phyloP scores from a whole-genome alignment of 2,113 vertebrate species.

The Tachycineta bicolor region DNA sequence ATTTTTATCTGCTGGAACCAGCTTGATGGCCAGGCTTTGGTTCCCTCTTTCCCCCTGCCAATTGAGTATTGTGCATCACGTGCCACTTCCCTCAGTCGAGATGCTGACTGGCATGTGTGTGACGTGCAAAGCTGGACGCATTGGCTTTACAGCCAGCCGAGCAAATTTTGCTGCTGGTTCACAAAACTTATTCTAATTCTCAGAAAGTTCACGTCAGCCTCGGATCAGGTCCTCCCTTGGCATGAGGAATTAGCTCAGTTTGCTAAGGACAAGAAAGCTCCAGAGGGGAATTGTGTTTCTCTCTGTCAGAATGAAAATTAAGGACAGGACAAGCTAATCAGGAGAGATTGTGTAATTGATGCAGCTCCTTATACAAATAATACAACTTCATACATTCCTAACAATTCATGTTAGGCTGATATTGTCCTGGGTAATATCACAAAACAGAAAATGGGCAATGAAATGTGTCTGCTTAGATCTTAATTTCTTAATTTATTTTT shows the following conservation, averaged over 20 bases:
- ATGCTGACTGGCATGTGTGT: neutral
- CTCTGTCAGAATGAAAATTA: conserved; percentile 5
- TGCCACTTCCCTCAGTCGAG: neutral
- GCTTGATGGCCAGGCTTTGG: neutral
- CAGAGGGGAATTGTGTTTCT: neutral
- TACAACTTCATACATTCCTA: neutral
- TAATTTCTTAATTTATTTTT: neutral
- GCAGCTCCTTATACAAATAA: neutral
- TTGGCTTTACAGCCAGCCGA: neutral
- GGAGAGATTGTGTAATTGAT: neutral
- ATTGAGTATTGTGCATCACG: neutral
- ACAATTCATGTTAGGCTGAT: neutral
- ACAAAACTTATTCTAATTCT: neutral
- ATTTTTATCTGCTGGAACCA: neutral
- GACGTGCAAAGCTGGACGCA: neutral
- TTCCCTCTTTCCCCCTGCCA: rapidly evolving
- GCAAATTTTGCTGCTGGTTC: neutral
- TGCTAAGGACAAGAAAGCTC: neutral
- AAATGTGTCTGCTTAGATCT: neutral
- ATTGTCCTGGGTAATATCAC: neutral
- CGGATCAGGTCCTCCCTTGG: neutral
- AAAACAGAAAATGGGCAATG: neutral
- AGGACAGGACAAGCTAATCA: neutral
- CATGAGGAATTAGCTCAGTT: neutral
- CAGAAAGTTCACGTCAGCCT: neutral